Evolutionary conservation across 2,888 invertebrate species (phyloP), one percentile per base, ranked within the genome.

Genomic region (Dolichopus griseipennis): DNA sequence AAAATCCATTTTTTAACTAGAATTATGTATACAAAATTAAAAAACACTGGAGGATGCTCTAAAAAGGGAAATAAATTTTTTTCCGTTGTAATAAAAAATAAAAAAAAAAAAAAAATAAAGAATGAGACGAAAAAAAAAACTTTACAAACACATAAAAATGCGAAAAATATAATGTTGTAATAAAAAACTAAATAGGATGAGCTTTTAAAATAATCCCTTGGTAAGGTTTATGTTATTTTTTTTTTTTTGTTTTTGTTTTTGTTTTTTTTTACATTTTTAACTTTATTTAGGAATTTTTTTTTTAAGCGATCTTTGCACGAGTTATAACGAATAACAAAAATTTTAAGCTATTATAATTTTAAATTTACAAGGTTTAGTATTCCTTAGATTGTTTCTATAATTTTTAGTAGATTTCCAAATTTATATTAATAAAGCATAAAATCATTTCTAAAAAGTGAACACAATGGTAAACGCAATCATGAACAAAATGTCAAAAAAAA

Each of bases 151-250:
- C 52, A 52, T 52, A 52, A 52, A 52, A 52, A 52, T 52, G 18
- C 52, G 52, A 52, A 52, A 52, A 52, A 52, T 52, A 52, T 52
- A 52, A 52, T 52, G 41, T 41, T 41, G 52, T 52, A 52, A 52
- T 52, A 52, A 52, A 52, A 52, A 52, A 52, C 52, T 52, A 52
- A 52, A 52, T 52, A 52, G 52, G 52, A 52, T 52, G 52, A 52
- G 52, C 52, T 52, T 52, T 52, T 52, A 52, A 52, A 52, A 52
- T 52, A 52, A 52, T 52, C 52, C 52, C 52, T 52, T 52, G 52
- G 52, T 52, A 52, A 52, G 52, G 52, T 52, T 52, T 52, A 52
- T n/a, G 52, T 52, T 52, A 52, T 52, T 52, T 43, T 43, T 12
- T 12, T 9, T 4, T 12, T 37, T 37, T n/a, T n/a, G 7, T 43